phyloP scores from a whole-genome alignment of 2,888 invertebrate genomes.

The Heliconius hortense region DNA sequence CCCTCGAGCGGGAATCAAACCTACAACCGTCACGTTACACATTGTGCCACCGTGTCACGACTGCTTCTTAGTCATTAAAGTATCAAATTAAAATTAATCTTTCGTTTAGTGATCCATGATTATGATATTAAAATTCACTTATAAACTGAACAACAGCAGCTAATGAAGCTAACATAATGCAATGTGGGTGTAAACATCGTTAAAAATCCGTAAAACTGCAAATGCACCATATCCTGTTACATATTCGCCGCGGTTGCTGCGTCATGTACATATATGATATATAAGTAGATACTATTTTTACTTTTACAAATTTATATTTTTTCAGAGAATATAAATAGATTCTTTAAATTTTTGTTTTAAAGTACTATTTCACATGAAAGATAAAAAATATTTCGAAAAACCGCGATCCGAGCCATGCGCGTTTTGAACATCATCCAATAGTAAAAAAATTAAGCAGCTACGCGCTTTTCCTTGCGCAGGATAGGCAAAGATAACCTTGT shows the following conservation, averaged over 20 bases:
- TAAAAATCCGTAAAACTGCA: constrained; percentile 30
- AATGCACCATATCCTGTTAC: constrained; percentile 17
- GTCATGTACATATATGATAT: constrained; percentile 1
- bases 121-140: constrained; percentile 13
- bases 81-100: constrained; percentile 10
- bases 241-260: background rate
- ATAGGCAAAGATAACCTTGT: no score
- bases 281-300: background rate
- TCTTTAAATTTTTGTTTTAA: no score
- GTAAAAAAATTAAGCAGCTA: no score
- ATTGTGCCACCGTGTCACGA: background rate
- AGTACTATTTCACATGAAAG: no score
- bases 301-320: background rate
- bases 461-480: no score
- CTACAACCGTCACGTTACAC: background rate
- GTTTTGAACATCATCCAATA: no score
- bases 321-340: background rate
- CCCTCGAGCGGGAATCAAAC: background rate
- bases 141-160: background rate
- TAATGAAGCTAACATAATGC: constrained; percentile 35
- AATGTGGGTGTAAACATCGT: constrained; percentile 30
- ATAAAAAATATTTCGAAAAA: no score
- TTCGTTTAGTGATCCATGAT: constrained; percentile 1
- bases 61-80: background rate
- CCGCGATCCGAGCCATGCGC: no score